Percentiles rank a stretch among this genome's conserved stretches.
Conservation (phyloP, 2,888 invertebrate species). For the Drosophila formosana region DNA sequence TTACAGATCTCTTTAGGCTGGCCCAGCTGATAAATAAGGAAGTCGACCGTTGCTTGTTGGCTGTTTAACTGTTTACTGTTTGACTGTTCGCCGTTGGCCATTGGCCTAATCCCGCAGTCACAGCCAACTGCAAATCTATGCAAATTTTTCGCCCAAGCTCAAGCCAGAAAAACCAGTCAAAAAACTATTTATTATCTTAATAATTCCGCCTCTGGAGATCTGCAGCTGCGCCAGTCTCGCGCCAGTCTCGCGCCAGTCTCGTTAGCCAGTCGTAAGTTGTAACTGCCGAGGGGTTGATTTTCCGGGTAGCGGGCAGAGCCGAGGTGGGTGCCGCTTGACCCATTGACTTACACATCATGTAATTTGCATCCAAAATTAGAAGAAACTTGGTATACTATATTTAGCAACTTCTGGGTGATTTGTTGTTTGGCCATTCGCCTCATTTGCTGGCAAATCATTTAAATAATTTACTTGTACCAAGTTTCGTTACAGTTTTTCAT, state of each 20-base stretch:
- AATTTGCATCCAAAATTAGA: conserved; percentile 44
- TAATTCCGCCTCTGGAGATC: conserved; percentile 71
- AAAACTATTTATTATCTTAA: conserved; percentile 73
- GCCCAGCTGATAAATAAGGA: conserved; percentile 65
- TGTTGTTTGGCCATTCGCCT: conserved; percentile 30
- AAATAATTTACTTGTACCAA: conserved; percentile 2
- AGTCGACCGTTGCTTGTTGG: conserved; percentile 32
- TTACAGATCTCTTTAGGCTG: conserved; percentile 28
- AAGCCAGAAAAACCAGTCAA: conserved; percentile 73
- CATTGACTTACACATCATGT: conserved; percentile 69
- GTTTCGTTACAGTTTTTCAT: conserved; percentile 1
- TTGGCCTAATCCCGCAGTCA: conserved; percentile 51
- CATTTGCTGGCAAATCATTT: conserved; percentile 16
- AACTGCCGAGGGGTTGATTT: conserved; percentile 15
- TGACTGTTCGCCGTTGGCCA: conserved; percentile 3
- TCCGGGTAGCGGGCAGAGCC: conserved; percentile 39
- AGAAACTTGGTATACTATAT: conserved; percentile 11
- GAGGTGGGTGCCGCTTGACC: conserved; percentile 57
- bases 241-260: conserved; percentile 15
- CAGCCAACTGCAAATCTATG: conserved; percentile 62
- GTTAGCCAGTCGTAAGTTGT: conserved; percentile 12
- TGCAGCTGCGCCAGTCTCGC: conserved; percentile 35
- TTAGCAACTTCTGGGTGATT: conserved; percentile 10
- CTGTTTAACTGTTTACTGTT: not conserved
- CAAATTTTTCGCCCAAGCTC: conserved; percentile 56